Evolutionary conservation across 2,113 vertebrate genomes (phyloP), one percentile per base, ranked within the genome.

Genomic region (Todiramphus chloris): DNA sequence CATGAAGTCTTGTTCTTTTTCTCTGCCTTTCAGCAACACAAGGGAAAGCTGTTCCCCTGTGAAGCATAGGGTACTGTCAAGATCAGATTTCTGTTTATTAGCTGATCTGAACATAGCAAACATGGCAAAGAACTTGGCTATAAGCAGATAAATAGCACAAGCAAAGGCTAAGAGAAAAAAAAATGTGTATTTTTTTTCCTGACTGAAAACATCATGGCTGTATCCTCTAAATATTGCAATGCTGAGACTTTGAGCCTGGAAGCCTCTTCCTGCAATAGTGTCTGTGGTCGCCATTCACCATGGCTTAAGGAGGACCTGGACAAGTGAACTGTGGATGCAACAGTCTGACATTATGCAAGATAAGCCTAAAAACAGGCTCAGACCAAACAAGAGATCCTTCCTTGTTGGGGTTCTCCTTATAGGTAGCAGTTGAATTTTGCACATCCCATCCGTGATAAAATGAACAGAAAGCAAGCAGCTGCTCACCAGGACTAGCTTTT

Each of bases 271-370:
- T 44, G 62, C 4, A 0, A 1, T 8, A 37, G 13, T 15, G 13
- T 19, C 27, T 2, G 0, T 27, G 35, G 11, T 75, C 19, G 41
- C 39, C 62, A 35, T 14, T 11, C 33, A 15, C 7, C 2, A 10
- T 5, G 16, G 10, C 10, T 66, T 41, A 35, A 12, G 51, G 31
- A 77, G 14, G 16, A 51, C 30, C 59, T 66, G 69, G 62, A 30
- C 30, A 53, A 25, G 12, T 31, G 18, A 78, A 13, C 23, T 46
- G 24, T 53, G 37, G 51, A 78, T 30, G 43, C 41, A 78, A 20
- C 55, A 58, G 3, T 3, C 30, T 35, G 41, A 78, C 46, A 67
- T 75, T 43, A 27, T 3, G 51, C 4, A 66, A 62, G 30, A 31
- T 8, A 82, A 68, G 1, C 27, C 41, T 44, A 21, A 79, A 78